phyloP scores from a whole-genome alignment of 2,888 invertebrate species.

The Pegoplata infirma region DNA sequence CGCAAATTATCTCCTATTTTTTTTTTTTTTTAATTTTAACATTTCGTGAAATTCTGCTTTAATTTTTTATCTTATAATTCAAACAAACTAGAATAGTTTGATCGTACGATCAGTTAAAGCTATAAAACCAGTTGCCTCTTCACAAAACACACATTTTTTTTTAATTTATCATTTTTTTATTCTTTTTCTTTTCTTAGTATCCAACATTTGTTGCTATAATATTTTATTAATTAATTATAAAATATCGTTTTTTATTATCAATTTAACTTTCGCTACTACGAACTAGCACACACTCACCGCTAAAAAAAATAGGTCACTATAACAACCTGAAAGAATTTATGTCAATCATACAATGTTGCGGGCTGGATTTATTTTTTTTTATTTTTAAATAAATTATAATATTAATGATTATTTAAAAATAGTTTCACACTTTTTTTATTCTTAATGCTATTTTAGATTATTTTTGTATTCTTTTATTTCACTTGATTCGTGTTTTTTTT shows the following conservation, averaged over 20 bases:
- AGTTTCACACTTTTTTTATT: constrained; percentile 5
- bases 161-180: too few species aligned
- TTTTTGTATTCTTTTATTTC: neutral
- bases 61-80: too few species aligned
- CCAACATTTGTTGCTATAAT: neutral
- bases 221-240: neutral
- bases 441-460: neutral
- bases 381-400: constrained; percentile 13
- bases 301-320: constrained; percentile 43
- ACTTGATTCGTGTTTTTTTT: neutral
- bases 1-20: too few species aligned
- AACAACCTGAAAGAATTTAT: constrained; percentile 41
- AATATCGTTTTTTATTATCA: neutral
- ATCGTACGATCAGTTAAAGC: too few species aligned
- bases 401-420: constrained; percentile 22
- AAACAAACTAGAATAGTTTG: too few species aligned
- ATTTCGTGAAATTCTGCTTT: too few species aligned
- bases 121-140: too few species aligned
- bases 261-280: too few species aligned
- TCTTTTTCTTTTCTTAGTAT: too few species aligned
- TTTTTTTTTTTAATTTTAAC: too few species aligned
- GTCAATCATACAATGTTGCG: constrained; percentile 36
- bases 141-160: too few species aligned
- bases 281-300: too few species aligned
- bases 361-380: constrained; percentile 4